Conservation (phyloP, 2,113 vertebrate genomes). For the Blennius ocellaris region DNA sequence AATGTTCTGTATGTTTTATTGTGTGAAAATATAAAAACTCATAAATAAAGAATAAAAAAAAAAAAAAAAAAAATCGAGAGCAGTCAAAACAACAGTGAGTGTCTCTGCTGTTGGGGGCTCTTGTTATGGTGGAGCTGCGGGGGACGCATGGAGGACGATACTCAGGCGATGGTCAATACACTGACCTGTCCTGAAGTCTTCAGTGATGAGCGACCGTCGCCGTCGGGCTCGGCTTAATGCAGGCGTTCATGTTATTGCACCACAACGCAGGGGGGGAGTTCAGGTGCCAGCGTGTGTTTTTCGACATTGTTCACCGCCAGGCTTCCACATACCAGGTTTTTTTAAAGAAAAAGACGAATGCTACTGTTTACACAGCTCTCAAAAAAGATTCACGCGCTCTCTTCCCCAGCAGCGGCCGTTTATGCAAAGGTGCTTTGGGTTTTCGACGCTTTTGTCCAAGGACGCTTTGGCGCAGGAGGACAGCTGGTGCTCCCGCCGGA, state of each 20-base stretch:
- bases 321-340: background rate
- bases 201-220: conserved; percentile 7
- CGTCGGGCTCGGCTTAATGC: background rate
- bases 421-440: too few relatives aligned
- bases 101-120: conserved; percentile 7
- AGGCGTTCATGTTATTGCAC: background rate
- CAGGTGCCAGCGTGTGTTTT: background rate
- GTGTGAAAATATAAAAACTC: too few relatives aligned
- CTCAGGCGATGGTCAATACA: too few relatives aligned
- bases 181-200: conserved; percentile 22
- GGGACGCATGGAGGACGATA: conserved; percentile 7
- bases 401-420: too few relatives aligned
- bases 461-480: too few relatives aligned
- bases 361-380: too few relatives aligned
- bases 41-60: too few relatives aligned
- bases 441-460: too few relatives aligned
- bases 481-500: too few relatives aligned
- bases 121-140: background rate
- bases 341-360: too few relatives aligned
- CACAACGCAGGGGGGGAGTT: background rate
- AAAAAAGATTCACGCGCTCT: too few relatives aligned
- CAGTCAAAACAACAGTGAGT: conserved; percentile 8
- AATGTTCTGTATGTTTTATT: too few relatives aligned
- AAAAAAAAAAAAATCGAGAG: background rate
- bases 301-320: background rate